Evolutionary conservation across 92 coral and sea anemone species (phyloP), one percentile per base, ranked within the genome.

Genomic region (Blastomussa wellsi): DNA sequence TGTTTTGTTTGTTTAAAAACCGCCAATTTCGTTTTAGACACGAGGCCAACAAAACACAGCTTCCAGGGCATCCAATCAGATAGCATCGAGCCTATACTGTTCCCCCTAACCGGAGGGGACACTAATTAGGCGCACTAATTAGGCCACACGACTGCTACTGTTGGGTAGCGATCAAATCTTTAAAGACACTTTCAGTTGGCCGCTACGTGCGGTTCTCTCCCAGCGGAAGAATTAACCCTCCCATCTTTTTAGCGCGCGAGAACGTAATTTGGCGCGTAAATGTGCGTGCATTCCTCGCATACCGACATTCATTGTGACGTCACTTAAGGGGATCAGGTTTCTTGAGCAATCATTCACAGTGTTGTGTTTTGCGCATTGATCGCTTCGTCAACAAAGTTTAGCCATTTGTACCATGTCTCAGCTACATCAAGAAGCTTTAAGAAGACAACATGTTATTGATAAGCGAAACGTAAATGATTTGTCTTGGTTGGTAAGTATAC

Each of bases 401-500:
- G 38, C 49, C 76, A 12, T 48, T 51, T 51, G 24, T 24, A 71
- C 36, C 37, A 83, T 83, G 91, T 88, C 91, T 41, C 91, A 88
- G 84, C 88, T 83, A 3, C 91, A 88, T 48, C 84, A 88, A 16
- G 91, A 88, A 77, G 91, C 89, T 12, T 70, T 88, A 36, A 66
- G 91, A 44, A 82, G 72, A 57, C 91, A 88, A 28, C 32, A 74
- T 19, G 87, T 83, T 37, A 79, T 72, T 36, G 91, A 88, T 57
- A 88, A 88, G 79, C 57, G 57, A 67, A 68, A 73, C 17, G 49
- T 48, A 0, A 55, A 74, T 33, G 88, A 77, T 69, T 66, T 51
- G 33, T 62, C 87, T 12, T 83, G 79, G 87, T 14, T 74, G 79
- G 87, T 83, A 20, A 83, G 87, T 83, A 5, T 20, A 1, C 13